Percentiles rank a stretch among this genome's conserved stretches.
Evolutionary conservation across 92 coral and sea anemone genomes (phyloP).

Genomic region (Heteractis magnifica): DNA sequence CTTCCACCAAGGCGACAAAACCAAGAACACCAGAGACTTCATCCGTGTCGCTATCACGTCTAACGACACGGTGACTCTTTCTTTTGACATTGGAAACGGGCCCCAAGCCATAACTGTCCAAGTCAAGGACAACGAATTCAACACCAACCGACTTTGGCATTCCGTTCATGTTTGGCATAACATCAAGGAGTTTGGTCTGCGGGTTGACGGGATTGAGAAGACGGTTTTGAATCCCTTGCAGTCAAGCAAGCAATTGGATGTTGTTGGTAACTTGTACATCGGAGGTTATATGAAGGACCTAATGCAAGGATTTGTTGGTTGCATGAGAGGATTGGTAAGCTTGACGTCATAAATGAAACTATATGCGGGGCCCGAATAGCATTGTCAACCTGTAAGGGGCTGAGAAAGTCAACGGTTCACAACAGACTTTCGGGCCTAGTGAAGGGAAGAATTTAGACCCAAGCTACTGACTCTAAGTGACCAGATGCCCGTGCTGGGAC

Average conservation of each 20-base stretch:
- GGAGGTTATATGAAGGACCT: constrained; percentile 62
- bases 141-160: constrained; percentile 72
- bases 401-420: no score
- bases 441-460: no score
- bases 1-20: constrained; percentile 61
- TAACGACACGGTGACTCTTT: constrained; percentile 52
- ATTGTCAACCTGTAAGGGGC: no score
- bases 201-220: constrained; percentile 38
- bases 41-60: constrained; percentile 55
- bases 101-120: constrained; percentile 21
- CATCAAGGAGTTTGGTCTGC: constrained; percentile 67
- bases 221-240: constrained; percentile 42
- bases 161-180: constrained; percentile 62
- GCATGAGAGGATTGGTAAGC: constrained; percentile 82
- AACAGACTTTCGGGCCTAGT: no score
- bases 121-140: constrained; percentile 25
- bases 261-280: constrained; percentile 48
- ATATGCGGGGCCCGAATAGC: no score
- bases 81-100: constrained; percentile 68
- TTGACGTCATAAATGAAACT: no score
- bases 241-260: constrained; percentile 56
- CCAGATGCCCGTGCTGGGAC: no score
- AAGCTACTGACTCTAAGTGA: no score
- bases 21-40: constrained; percentile 59
- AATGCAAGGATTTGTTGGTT: constrained; percentile 76